These are phyloP conservation scores for Lophura nycthemera DNA, from an alignment of 2,113 vertebrate species.

Conservation along the genomic window DNA sequence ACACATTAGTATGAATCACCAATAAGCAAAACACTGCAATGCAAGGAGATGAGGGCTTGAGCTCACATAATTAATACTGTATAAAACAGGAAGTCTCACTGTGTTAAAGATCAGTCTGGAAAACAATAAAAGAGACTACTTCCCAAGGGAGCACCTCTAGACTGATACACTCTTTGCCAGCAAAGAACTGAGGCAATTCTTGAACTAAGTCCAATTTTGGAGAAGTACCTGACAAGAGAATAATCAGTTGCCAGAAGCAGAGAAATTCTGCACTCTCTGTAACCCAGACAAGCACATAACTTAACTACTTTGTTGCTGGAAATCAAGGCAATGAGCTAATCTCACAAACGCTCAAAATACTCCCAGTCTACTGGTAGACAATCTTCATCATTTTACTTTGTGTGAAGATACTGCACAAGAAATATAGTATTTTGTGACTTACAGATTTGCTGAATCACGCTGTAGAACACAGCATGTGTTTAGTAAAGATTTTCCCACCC, in stretches of 20 bases:
- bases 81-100: background rate
- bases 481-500: background rate
- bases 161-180: background rate
- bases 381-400: background rate
- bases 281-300: background rate
- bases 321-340: background rate
- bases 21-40: background rate
- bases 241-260: background rate
- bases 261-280: background rate
- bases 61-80: background rate
- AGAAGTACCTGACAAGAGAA: background rate
- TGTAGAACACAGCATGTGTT: background rate
- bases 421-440: background rate
- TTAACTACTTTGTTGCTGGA: background rate
- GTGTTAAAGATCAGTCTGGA: background rate
- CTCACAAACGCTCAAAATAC: background rate
- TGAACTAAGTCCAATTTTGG: background rate
- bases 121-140: background rate
- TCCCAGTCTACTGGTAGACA: accelerated
- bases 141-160: background rate
- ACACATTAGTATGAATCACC: background rate
- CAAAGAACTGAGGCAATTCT: background rate
- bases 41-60: background rate
- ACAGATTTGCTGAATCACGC: background rate
- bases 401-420: background rate